phyloP scores from a whole-genome alignment of 2,888 invertebrate genomes.

The Nomada ruficornis region DNA sequence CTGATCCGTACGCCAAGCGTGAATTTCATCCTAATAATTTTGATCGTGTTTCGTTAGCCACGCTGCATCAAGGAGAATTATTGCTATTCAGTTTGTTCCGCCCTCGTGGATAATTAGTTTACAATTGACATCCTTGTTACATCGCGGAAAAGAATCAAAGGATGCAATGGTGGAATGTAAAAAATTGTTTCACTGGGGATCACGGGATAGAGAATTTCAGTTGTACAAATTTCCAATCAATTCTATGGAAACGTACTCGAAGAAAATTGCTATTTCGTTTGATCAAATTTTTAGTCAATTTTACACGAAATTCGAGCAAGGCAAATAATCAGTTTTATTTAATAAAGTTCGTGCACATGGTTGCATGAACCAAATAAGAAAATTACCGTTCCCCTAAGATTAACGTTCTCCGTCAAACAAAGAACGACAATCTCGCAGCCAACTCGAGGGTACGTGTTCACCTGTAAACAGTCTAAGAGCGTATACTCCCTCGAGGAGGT shows the following conservation, averaged over 20 bases:
- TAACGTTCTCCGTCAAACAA: not conserved
- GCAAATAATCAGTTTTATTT: not conserved
- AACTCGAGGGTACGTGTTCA: not conserved
- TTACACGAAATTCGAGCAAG: not conserved
- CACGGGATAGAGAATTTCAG: too few species aligned
- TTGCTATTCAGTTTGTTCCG: not conserved
- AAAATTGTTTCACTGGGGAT: too few species aligned
- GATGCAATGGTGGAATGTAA: too few species aligned
- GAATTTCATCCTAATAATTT: conserved; percentile 4
- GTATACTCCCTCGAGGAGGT: conserved; percentile 32
- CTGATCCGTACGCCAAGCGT: not conserved
- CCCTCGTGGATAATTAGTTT: too few species aligned
- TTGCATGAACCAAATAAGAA: too few species aligned
- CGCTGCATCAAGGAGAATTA: not conserved
- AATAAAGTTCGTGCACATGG: not conserved
- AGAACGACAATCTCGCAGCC: not conserved
- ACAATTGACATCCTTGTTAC: too few species aligned
- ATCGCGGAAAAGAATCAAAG: too few species aligned
- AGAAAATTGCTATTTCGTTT: not conserved
- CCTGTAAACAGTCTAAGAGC: conserved; percentile 39
- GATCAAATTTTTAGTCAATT: not conserved
- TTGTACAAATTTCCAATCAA: too few species aligned
- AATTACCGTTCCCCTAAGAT: not conserved
- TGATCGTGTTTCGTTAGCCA: not conserved
- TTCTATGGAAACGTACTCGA: too few species aligned